phyloP scores from a whole-genome alignment of 2,797 vertebrate genomes.

The Xenentodon cancila region DNA sequence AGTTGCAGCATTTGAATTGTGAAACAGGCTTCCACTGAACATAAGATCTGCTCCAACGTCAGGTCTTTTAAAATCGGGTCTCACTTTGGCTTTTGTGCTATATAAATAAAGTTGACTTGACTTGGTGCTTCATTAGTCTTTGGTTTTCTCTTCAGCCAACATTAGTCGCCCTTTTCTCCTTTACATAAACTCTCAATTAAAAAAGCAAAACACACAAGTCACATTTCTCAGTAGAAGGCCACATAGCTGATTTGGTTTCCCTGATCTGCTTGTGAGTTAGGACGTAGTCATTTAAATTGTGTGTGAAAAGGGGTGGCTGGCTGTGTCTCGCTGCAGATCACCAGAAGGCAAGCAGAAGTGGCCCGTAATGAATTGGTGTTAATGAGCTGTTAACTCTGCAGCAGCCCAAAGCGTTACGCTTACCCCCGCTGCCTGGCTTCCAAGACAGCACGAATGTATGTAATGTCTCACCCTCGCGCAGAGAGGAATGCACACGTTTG shows the following conservation, averaged over 20 bases:
- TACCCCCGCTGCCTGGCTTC: conserved; percentile 59
- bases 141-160: conserved; percentile 1
- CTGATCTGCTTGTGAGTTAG: conserved; percentile 50
- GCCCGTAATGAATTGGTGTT: conserved; percentile 76
- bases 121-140: background rate
- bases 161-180: background rate
- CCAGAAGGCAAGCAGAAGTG: conserved; percentile 62
- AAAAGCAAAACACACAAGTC: conserved; percentile 46
- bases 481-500: conserved; percentile 29
- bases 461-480: conserved; percentile 24
- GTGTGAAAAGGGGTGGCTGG: conserved; percentile 56
- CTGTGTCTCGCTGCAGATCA: conserved; percentile 48
- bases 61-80: too few relatives aligned
- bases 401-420: conserved; percentile 45
- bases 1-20: too few relatives aligned
- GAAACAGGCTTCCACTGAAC: too few relatives aligned
- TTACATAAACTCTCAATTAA: conserved; percentile 23
- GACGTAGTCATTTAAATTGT: conserved; percentile 62
- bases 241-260: conserved; percentile 18
- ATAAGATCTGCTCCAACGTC: too few relatives aligned
- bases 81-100: too few relatives aligned
- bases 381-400: conserved; percentile 80
- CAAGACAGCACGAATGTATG: conserved; percentile 49
- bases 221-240: conserved; percentile 44
- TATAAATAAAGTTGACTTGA: too few relatives aligned